Conservation (phyloP, 2,113 vertebrate species). For the Anser brachyrhynchus region DNA sequence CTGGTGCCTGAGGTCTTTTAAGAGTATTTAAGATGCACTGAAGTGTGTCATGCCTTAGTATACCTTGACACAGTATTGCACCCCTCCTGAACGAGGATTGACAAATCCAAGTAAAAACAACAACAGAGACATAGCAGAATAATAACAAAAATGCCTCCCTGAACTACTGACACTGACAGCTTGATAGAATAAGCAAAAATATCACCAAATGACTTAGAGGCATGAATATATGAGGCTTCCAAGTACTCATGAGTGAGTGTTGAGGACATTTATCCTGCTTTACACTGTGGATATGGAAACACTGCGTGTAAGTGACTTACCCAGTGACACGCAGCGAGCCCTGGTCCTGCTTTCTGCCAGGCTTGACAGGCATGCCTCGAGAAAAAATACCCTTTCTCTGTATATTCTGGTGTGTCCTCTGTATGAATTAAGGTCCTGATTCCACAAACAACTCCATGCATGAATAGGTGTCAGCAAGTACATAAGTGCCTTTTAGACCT, state of each 20-base stretch:
- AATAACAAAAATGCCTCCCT: constrained; percentile 56
- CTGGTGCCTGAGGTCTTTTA: constrained; percentile 34
- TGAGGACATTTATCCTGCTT: not conserved
- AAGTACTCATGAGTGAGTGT: not conserved
- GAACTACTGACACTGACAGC: constrained; percentile 27
- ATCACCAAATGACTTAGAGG: constrained; percentile 12
- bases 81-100: constrained; percentile 21
- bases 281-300: not conserved
- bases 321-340: not conserved
- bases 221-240: constrained; percentile 39
- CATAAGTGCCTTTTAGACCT: not conserved
- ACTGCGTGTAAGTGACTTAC: not conserved
- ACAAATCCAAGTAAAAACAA: constrained; percentile 20
- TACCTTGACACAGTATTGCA: constrained; percentile 39
- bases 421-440: accelerated
- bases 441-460: not conserved
- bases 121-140: constrained; percentile 45
- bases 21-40: constrained; percentile 50
- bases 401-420: not conserved
- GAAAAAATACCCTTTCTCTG: not conserved
- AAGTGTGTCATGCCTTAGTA: constrained; percentile 51
- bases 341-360: not conserved
- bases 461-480: not conserved
- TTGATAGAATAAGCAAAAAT: constrained; percentile 61
- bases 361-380: accelerated